phyloP scores from a whole-genome alignment of 2,888 invertebrate genomes.

The Epirrhoe alternata region DNA sequence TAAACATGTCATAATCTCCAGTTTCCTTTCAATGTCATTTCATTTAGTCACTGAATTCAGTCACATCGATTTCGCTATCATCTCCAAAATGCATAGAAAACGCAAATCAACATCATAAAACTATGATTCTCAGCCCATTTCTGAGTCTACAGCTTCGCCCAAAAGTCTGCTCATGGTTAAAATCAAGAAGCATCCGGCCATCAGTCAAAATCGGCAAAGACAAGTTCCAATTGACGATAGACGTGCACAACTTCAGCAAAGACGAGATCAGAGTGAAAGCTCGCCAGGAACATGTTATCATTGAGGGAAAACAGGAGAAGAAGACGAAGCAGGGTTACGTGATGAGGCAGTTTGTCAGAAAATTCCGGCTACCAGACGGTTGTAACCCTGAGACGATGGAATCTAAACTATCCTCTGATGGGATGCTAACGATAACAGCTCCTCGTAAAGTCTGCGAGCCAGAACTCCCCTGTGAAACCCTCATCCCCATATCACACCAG shows the following conservation, averaged over 20 bases:
- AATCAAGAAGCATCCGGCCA: slow-evolving; percentile 56
- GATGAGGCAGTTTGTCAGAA: slow-evolving; percentile 65
- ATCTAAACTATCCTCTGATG: slow-evolving; percentile 60
- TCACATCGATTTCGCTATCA: not conserved
- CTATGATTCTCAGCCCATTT: slow-evolving; percentile 45
- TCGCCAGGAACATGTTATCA: slow-evolving; percentile 62
- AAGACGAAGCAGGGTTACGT: slow-evolving; percentile 60
- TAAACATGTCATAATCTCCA: not conserved
- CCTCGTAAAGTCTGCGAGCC: slow-evolving; percentile 53
- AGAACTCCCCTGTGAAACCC: slow-evolving; percentile 46
- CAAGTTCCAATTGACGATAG: slow-evolving; percentile 65
- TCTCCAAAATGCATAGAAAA: slow-evolving; percentile 9
- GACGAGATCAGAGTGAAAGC: slow-evolving; percentile 74
- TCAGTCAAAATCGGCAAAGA: slow-evolving; percentile 64
- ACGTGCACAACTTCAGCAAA: slow-evolving; percentile 63
- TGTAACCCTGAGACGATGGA: slow-evolving; percentile 60
- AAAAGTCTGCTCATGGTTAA: slow-evolving; percentile 44
- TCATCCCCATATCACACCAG: slow-evolving; percentile 25
- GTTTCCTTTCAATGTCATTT: not conserved
- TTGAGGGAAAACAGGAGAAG: slow-evolving; percentile 75
- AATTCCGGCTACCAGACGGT: slow-evolving; percentile 69
- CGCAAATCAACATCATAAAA: not conserved
- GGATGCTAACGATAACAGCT: slow-evolving; percentile 66
- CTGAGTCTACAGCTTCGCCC: slow-evolving; percentile 44
- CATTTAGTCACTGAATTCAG: not conserved